These are phyloP conservation scores for Parnassius apollo DNA, from an alignment of 2,888 invertebrate species.

Conservation along the genomic window DNA sequence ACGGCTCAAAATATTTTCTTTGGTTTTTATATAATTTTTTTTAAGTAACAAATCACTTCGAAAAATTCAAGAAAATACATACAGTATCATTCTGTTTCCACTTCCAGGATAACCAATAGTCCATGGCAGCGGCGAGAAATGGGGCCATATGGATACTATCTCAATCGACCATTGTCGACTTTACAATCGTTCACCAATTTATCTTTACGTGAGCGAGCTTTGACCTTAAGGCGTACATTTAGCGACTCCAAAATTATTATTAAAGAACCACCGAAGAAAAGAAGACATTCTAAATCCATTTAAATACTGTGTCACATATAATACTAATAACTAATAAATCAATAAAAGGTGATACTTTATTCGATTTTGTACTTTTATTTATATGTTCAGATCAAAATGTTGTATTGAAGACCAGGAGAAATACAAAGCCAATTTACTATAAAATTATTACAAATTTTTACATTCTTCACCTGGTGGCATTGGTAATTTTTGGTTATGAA, in stretches of 20 bases:
- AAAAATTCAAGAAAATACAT: too few species aligned
- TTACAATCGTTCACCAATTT: constrained; percentile 43
- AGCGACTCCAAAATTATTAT: constrained; percentile 63
- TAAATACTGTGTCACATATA: constrained; percentile 31
- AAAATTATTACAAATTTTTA: too few species aligned
- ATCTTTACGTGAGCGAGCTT: constrained; percentile 40
- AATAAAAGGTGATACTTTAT: too few species aligned
- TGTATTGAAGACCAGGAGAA: too few species aligned
- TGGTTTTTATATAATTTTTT: too few species aligned
- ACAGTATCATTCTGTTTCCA: constrained; percentile 16
- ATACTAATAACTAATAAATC: constrained; percentile 1
- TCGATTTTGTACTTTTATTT: constrained; percentile 2
- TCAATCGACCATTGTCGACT: constrained; percentile 69
- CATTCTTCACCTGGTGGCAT: too few species aligned
- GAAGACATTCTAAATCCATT: constrained; percentile 68
- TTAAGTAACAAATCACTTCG: too few species aligned
- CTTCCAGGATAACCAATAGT: constrained; percentile 78
- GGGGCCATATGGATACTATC: constrained; percentile 82
- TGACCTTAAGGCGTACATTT: constrained; percentile 52
- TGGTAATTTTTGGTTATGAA: too few species aligned
- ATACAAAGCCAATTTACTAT: too few species aligned
- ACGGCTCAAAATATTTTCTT: too few species aligned
- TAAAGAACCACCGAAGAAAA: constrained; percentile 58
- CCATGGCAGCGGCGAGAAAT: constrained; percentile 82
- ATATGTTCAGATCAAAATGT: neutral